These are phyloP conservation scores for Drosophila setifemur DNA, from an alignment of 1,140 invertebrate species.

Conservation along the genomic window DNA sequence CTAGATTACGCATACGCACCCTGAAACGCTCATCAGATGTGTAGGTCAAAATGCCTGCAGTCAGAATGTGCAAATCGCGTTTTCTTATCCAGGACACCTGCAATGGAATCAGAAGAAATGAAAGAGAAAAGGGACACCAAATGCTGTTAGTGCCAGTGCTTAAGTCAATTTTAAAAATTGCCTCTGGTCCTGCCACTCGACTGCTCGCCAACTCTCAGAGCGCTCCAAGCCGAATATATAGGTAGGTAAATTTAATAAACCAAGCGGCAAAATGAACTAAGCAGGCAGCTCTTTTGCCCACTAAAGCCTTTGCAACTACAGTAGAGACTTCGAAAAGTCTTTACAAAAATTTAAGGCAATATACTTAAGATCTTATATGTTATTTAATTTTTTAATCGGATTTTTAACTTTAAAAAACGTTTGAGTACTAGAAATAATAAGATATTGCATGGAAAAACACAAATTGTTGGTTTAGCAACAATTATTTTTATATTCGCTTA, in stretches of 20 bases:
- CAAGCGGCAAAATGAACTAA: constrained; percentile 69
- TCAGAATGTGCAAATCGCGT: constrained; percentile 89
- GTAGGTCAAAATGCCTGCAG: constrained; percentile 89
- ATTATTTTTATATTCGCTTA: no score
- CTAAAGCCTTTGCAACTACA: background rate
- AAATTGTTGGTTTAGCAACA: no score
- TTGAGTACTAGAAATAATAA: no score
- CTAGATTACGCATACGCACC: constrained; percentile 80
- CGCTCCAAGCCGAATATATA: constrained; percentile 32
- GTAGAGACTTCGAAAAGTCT: background rate
- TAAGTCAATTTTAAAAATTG: constrained; percentile 77
- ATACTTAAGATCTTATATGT: no score
- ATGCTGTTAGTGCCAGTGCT: constrained; percentile 49
- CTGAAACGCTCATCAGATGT: constrained; percentile 89
- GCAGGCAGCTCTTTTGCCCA: constrained; percentile 6
- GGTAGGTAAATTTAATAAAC: constrained; percentile 72
- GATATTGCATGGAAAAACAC: no score
- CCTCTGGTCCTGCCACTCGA: constrained; percentile 34
- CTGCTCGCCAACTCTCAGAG: constrained; percentile 1
- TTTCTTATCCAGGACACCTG: constrained; percentile 91
- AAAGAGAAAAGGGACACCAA: constrained; percentile 41
- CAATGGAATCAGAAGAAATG: constrained; percentile 25
- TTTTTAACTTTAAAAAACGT: no score
- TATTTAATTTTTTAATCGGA: no score
- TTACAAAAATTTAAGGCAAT: no score